A percentile compares a stretch with the other conserved stretches of the same genome.
phyloP scores from a whole-genome alignment of 35 echinoderm and acorn worm genomes.

The Nesometra sesokonis region DNA sequence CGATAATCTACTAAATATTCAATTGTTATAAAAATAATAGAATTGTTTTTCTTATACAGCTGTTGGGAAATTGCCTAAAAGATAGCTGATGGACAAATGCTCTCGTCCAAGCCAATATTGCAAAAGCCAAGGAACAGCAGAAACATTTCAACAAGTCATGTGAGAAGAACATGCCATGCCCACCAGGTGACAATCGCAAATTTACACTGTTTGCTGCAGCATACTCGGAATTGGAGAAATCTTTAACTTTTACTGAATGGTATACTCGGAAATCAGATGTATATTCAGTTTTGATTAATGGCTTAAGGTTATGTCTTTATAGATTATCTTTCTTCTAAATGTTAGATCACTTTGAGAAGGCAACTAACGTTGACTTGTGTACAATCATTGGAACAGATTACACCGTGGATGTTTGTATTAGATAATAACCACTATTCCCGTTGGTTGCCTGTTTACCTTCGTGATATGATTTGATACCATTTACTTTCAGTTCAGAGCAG shows the following conservation, averaged over 20 bases:
- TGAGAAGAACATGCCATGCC: too few species aligned
- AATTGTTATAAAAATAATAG: too few species aligned
- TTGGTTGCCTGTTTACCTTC: conserved; percentile 16
- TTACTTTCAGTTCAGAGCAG: neutral
- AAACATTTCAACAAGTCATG: neutral
- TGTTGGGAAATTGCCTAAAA: neutral
- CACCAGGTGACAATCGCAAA: too few species aligned
- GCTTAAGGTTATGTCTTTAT: too few species aligned
- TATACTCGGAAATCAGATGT: too few species aligned
- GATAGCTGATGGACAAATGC: neutral
- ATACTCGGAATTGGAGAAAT: too few species aligned
- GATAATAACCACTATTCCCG: conserved; percentile 40
- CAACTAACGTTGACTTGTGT: conserved; percentile 14
- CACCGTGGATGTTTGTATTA: conserved; percentile 45
- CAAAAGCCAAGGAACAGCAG: neutral
- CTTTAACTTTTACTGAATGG: too few species aligned
- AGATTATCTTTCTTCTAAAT: neutral
- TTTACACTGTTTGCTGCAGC: too few species aligned
- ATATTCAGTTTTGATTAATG: too few species aligned
- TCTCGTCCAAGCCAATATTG: neutral
- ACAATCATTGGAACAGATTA: conserved; percentile 5
- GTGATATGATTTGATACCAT: conserved; percentile 31
- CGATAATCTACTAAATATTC: too few species aligned
- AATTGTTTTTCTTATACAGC: too few species aligned
- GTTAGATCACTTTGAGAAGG: conserved; percentile 15